Evolutionary conservation across 2,797 vertebrate species (phyloP).

Genomic region (Acrossocheilus fasciatus): DNA sequence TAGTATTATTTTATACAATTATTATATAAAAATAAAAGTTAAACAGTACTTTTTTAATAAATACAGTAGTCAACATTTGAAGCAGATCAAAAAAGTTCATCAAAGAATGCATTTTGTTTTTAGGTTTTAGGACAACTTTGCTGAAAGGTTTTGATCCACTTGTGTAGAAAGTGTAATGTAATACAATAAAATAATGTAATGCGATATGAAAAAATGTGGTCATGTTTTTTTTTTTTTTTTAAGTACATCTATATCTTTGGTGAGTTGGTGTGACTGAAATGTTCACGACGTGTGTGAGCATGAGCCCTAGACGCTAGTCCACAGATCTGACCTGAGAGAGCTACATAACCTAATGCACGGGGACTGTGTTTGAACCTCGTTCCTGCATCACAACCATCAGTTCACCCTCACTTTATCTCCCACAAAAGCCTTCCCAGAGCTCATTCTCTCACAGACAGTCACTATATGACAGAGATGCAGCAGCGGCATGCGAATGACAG

Average conservation of each 20-base stretch:
- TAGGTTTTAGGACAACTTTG: too few species aligned
- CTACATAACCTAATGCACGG: neutral
- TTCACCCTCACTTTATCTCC: neutral
- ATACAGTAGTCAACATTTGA: too few species aligned
- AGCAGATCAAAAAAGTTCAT: too few species aligned
- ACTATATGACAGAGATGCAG: slow-evolving; percentile 20
- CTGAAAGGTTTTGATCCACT: too few species aligned
- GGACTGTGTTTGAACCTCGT: neutral
- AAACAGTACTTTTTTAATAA: neutral
- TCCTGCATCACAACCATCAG: neutral
- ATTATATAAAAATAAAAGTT: neutral
- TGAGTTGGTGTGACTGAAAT: neutral
- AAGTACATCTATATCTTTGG: neutral
- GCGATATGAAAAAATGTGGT: neutral
- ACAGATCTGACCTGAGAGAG: neutral
- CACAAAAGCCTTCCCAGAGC: slow-evolving; percentile 42
- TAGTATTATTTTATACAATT: too few species aligned
- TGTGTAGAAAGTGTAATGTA: too few species aligned
- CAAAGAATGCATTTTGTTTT: too few species aligned
- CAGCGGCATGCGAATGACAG: slow-evolving; percentile 69
- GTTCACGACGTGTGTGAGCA: neutral
- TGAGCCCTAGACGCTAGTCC: neutral
- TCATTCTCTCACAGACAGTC: slow-evolving; percentile 15
- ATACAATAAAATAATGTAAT: neutral
- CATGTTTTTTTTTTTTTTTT: neutral